Evolutionary conservation across 2,113 vertebrate species (phyloP).

Genomic region (Cottus gobio): DNA sequence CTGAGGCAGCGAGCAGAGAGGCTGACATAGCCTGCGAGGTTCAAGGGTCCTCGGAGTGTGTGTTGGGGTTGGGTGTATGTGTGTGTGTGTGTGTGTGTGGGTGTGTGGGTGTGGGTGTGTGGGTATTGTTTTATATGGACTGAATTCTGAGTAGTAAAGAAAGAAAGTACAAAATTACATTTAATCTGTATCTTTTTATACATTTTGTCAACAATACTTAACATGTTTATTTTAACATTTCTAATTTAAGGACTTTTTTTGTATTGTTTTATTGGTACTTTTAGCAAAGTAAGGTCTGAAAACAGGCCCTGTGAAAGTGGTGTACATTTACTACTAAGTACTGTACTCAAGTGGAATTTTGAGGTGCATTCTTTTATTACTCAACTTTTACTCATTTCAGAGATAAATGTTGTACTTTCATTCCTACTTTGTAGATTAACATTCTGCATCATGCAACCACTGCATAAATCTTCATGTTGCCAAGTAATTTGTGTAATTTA

Average conservation of each 20-base stretch:
- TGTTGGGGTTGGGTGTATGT: slow-evolving; percentile 47
- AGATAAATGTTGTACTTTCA: not conserved
- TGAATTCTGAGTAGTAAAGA: not conserved
- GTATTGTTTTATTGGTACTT: not conserved
- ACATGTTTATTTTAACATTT: not conserved
- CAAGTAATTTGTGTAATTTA: not conserved
- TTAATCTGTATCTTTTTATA: not conserved
- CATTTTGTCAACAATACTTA: not conserved
- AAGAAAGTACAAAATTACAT: not conserved
- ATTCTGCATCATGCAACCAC: not conserved
- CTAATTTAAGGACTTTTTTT: not conserved
- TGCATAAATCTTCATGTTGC: not conserved
- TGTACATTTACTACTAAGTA: not conserved
- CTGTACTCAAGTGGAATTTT: not conserved
- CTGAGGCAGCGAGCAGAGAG: slow-evolving; percentile 70
- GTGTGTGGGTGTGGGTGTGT: slow-evolving; percentile 43
- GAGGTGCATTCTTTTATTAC: not conserved
- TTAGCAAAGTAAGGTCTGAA: not conserved
- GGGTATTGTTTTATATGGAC: slow-evolving; percentile 18
- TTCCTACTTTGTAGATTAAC: not conserved
- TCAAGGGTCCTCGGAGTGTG: slow-evolving; percentile 67
- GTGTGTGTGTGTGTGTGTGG: slow-evolving; percentile 52
- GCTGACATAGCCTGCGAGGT: slow-evolving; percentile 57
- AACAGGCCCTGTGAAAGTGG: not conserved
- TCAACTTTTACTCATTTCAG: not conserved